A percentile compares a stretch with the other conserved stretches of the same genome.
Conservation (phyloP, 2,113 vertebrate genomes). For the Scolopax mira region DNA sequence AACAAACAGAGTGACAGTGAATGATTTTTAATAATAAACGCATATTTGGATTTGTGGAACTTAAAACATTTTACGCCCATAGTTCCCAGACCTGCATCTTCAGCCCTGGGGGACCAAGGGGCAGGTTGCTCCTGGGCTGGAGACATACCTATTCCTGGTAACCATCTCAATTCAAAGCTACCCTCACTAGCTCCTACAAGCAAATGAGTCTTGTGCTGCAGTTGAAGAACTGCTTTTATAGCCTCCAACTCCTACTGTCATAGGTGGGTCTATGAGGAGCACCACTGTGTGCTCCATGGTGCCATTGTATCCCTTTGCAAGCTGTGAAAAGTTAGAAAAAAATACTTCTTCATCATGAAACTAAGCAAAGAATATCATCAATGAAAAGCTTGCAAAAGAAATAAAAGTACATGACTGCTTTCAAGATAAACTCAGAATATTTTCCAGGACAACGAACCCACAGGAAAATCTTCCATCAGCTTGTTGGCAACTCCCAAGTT, state of each 20-base stretch:
- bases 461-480: background rate
- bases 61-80: background rate
- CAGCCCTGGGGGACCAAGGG: fast-evolving
- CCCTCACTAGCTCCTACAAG: background rate
- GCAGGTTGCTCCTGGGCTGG: background rate
- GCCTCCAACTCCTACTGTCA: background rate
- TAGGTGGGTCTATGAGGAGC: background rate
- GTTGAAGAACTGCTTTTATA: background rate
- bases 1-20: background rate
- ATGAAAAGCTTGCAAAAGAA: background rate
- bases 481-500: background rate
- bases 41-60: background rate
- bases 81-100: background rate
- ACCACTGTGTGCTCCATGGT: background rate
- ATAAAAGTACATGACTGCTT: background rate
- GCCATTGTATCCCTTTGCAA: background rate
- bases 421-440: background rate
- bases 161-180: background rate
- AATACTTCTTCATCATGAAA: background rate
- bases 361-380: background rate
- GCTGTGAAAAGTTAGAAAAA: background rate
- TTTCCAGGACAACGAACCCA: background rate
- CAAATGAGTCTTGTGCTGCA: background rate
- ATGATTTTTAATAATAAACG: background rate
- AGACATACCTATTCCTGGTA: background rate